Conservation (phyloP, 2,113 vertebrate genomes). For the Scortum barcoo region DNA sequence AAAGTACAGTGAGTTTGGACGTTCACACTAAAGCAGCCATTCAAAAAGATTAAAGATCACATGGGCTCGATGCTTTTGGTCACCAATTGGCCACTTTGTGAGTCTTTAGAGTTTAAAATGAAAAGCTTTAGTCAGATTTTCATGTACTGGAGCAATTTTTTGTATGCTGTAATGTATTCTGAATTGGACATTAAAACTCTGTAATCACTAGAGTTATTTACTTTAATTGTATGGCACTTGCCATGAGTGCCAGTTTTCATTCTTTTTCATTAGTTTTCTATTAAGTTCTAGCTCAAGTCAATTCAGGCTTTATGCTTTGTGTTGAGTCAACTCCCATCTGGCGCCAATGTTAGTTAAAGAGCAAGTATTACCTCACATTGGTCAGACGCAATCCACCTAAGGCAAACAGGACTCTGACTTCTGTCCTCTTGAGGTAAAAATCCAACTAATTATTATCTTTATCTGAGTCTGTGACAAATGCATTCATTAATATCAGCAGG, state of each 20-base stretch:
- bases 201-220: neutral
- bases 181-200: neutral
- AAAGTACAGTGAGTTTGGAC: neutral
- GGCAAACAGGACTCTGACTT: conserved; percentile 41
- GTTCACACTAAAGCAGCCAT: neutral
- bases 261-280: neutral
- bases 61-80: neutral
- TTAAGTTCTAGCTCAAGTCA: neutral
- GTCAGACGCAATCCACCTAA: conserved; percentile 26
- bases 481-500: conserved; percentile 42
- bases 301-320: neutral
- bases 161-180: too few relatives aligned
- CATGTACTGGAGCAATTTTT: neutral
- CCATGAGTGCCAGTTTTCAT: neutral
- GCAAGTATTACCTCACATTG: neutral
- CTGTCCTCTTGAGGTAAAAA: conserved; percentile 1
- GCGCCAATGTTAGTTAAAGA: neutral
- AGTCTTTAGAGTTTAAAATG: neutral
- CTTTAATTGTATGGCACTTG: neutral
- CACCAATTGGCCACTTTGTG: neutral
- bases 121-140: neutral
- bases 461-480: conserved; percentile 34
- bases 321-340: neutral
- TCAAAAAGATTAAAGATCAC: neutral
- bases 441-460: conserved; percentile 13